A percentile compares a stretch with the other conserved stretches of the same genome.
phyloP scores from a whole-genome alignment of 2,888 invertebrate genomes.

The Sericinus montela region DNA sequence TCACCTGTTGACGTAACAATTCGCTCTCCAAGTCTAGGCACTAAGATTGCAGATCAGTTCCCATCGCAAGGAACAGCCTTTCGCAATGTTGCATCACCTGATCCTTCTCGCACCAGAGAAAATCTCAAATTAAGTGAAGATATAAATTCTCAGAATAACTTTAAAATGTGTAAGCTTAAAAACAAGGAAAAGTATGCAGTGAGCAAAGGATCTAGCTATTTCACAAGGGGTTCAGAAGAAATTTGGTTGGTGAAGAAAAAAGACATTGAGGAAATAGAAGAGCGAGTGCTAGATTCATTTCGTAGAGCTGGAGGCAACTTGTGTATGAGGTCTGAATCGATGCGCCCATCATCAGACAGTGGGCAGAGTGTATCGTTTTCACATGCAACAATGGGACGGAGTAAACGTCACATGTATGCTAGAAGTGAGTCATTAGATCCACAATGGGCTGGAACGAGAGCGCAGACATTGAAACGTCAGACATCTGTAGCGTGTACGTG shows the following conservation, averaged over 20 bases:
- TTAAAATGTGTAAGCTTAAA: constrained; percentile 61
- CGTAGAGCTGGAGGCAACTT: constrained; percentile 56
- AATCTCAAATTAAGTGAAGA: constrained; percentile 46
- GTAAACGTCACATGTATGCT: constrained; percentile 50
- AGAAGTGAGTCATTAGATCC: constrained; percentile 69
- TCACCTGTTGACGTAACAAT: constrained; percentile 64
- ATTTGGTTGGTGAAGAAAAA: constrained; percentile 76
- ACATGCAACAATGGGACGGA: constrained; percentile 55
- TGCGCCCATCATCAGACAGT: constrained; percentile 51
- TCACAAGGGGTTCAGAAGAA: constrained; percentile 69
- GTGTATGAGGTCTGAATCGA: constrained; percentile 44
- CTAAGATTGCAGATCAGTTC: constrained; percentile 63
- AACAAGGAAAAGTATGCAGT: constrained; percentile 62
- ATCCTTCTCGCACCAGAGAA: constrained; percentile 38
- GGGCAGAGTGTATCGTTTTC: constrained; percentile 44
- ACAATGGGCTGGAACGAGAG: constrained; percentile 50
- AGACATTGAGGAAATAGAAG: constrained; percentile 72
- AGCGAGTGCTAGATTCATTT: constrained; percentile 67
- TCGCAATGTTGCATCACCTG: constrained; percentile 64
- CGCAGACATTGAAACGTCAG: constrained; percentile 66
- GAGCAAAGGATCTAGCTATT: constrained; percentile 69
- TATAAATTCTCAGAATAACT: constrained; percentile 52
- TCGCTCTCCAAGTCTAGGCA: constrained; percentile 65
- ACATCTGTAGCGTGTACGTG: constrained; percentile 70
- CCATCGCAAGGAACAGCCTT: constrained; percentile 72